phyloP scores from a whole-genome alignment of 1,140 invertebrate genomes.

The Panagrolaimus sp. region DNA sequence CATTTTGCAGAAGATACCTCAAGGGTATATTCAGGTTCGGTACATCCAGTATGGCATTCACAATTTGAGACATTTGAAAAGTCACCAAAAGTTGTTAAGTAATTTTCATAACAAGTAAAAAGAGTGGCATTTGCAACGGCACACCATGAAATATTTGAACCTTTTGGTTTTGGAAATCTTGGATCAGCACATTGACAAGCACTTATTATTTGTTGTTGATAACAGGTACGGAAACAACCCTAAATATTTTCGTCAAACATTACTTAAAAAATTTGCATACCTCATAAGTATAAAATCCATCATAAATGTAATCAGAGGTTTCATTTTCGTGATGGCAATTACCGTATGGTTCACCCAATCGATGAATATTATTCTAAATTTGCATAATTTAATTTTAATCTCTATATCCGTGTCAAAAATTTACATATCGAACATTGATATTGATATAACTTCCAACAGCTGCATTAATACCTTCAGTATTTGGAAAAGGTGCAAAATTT shows the following conservation, averaged over 20 bases:
- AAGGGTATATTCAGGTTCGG: neutral
- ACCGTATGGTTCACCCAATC: neutral
- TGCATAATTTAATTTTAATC: neutral
- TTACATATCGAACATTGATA: neutral
- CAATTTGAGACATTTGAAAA: neutral
- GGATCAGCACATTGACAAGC: slow-evolving; percentile 1
- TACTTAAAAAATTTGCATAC: neutral
- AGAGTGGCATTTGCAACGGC: neutral
- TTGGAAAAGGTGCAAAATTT: neutral
- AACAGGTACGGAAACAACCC: slow-evolving; percentile 4
- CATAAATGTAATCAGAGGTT: neutral
- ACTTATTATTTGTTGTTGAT: neutral
- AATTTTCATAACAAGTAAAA: neutral
- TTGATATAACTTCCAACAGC: slow-evolving; percentile 9
- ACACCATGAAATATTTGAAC: neutral
- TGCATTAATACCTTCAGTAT: slow-evolving; percentile 11
- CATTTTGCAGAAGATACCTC: neutral
- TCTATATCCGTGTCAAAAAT: no score
- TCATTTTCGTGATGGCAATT: neutral
- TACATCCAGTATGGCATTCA: slow-evolving; percentile 1
- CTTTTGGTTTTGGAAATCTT: neutral
- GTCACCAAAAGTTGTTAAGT: neutral
- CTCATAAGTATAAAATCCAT: slow-evolving; percentile 11
- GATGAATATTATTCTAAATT: slow-evolving; percentile 5
- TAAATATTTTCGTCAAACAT: neutral